These are phyloP conservation scores for Leptosomus discolor DNA, from an alignment of 2,113 vertebrate genomes.

Conservation along the genomic window DNA sequence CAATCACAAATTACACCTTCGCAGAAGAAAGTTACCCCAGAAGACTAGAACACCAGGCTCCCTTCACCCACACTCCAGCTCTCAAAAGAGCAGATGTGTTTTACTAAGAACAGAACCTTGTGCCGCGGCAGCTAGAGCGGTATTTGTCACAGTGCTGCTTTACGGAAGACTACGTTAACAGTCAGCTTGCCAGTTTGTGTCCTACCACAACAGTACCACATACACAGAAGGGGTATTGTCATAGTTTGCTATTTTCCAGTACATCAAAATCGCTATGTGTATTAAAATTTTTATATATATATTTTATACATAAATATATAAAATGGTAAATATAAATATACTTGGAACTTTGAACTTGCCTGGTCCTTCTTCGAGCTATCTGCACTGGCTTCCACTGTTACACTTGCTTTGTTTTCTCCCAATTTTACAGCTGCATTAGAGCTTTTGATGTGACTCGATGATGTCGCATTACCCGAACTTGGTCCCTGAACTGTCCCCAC, in stretches of 20 bases:
- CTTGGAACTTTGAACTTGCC: constrained; percentile 75
- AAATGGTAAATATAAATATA: neutral
- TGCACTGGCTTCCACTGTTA: constrained; percentile 84
- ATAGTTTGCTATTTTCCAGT: neutral
- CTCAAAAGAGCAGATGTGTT: neutral
- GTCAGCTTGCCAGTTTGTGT: neutral
- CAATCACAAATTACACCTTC: neutral
- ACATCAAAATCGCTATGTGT: neutral
- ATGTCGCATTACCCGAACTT: constrained; percentile 74
- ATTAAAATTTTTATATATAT: neutral
- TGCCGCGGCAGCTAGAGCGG: neutral
- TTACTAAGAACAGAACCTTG: neutral
- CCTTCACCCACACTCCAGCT: neutral
- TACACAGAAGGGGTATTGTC: neutral
- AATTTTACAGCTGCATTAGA: constrained; percentile 76
- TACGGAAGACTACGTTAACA: neutral
- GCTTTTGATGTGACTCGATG: constrained; percentile 80
- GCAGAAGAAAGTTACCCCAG: neutral
- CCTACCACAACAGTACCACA: neutral
- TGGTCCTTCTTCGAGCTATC: constrained; percentile 98
- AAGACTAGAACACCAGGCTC: neutral
- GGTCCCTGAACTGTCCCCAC: constrained; percentile 72
- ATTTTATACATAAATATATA: neutral
- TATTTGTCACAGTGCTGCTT: neutral
- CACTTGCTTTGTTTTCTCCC: constrained; percentile 76